A percentile compares a stretch with the other conserved stretches of the same genome.
Evolutionary conservation across 2,888 invertebrate genomes (phyloP).

Genomic region (Masnerella sp.): DNA sequence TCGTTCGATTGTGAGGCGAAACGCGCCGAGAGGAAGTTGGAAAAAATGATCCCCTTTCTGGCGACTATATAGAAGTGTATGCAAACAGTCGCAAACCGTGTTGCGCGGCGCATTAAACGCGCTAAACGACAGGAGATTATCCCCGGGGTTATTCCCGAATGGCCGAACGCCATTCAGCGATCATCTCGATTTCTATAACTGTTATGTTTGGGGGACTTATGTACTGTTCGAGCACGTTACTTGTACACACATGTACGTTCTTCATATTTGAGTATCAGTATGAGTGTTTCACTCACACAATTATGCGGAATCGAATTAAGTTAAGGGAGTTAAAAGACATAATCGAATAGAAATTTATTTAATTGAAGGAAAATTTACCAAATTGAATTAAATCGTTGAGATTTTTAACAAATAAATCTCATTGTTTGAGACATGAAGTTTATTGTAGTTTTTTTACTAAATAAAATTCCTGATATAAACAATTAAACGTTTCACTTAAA

Average conservation of each 20-base stretch:
- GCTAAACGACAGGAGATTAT: conserved; percentile 61
- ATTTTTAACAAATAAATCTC: too few relatives aligned
- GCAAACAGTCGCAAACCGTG: conserved; percentile 59
- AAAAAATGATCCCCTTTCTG: conserved; percentile 47
- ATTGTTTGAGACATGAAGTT: too few relatives aligned
- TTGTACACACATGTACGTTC: conserved; percentile 5
- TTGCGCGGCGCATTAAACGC: conserved; percentile 53
- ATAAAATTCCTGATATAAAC: too few relatives aligned
- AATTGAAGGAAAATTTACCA: too few relatives aligned
- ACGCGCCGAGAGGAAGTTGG: conserved; percentile 26
- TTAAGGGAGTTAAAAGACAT: too few relatives aligned
- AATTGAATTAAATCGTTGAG: too few relatives aligned
- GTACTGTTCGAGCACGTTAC: conserved; percentile 35
- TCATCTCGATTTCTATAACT: conserved; percentile 59
- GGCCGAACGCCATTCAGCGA: conserved; percentile 47
- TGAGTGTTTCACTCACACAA: neutral
- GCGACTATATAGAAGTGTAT: conserved; percentile 50
- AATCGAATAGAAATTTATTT: neutral
- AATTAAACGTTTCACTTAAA: too few relatives aligned
- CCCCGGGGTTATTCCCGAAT: conserved; percentile 51
- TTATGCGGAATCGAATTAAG: too few relatives aligned
- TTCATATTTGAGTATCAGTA: neutral
- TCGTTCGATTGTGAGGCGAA: conserved; percentile 20
- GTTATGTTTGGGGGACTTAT: conserved; percentile 46
- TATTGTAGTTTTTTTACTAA: too few relatives aligned